phyloP scores from a whole-genome alignment of 2,113 vertebrate genomes.

The Varanus komodoensis region DNA sequence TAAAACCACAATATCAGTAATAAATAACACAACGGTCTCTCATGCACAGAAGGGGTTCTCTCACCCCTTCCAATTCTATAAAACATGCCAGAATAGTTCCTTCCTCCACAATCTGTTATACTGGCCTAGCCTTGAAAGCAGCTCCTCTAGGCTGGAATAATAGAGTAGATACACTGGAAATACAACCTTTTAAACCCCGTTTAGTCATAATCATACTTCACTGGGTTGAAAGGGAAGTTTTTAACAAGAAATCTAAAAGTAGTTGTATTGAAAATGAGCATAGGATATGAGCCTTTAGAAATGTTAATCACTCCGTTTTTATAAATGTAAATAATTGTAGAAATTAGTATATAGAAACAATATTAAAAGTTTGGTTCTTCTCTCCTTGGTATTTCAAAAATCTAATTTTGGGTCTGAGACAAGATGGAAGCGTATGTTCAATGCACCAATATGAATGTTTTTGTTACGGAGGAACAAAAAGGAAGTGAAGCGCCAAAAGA shows the following conservation, averaged over 20 bases:
- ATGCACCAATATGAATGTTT: constrained; percentile 6
- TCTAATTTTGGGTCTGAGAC: constrained; percentile 44
- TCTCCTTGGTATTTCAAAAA: constrained; percentile 47
- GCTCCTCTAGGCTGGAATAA: not conserved
- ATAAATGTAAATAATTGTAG: constrained; percentile 48
- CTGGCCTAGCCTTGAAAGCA: not conserved
- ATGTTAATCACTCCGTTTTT: constrained; percentile 39
- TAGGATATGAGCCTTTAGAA: constrained; percentile 34
- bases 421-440: not conserved
- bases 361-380: constrained; percentile 36
- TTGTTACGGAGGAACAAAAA: not conserved
- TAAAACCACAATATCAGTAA: too few species aligned
- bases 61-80: not conserved
- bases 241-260: constrained; percentile 31
- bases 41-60: too few species aligned
- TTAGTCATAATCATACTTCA: not conserved
- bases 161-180: not conserved
- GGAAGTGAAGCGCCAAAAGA: not conserved
- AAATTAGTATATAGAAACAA: constrained; percentile 43
- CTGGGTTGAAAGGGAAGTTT: not conserved
- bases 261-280: accelerated
- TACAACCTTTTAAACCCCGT: not conserved
- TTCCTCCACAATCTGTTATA: not conserved
- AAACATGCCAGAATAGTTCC: too few species aligned
- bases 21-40: too few species aligned